phyloP scores from a whole-genome alignment of 2,113 vertebrate species.

The Amia ocellicauda region DNA sequence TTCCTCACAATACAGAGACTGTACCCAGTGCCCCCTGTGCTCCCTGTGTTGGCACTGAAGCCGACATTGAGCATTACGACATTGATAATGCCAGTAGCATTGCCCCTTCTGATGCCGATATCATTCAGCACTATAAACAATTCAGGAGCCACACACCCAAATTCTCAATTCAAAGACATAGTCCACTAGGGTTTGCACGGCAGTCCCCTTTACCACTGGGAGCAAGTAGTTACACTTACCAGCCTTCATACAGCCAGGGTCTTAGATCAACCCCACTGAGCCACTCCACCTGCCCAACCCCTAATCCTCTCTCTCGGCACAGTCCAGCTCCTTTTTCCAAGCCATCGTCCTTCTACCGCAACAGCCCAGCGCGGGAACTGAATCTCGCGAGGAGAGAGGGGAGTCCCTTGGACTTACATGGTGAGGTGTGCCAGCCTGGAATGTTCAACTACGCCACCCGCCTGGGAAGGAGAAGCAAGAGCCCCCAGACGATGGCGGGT shows the following conservation, averaged over 20 bases:
- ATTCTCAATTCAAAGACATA: slow-evolving; percentile 95
- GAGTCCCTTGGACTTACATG: slow-evolving; percentile 80
- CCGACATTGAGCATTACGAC: slow-evolving; percentile 93
- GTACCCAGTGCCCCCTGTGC: slow-evolving; percentile 88
- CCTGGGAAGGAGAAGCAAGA: slow-evolving; percentile 90
- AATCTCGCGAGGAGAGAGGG: slow-evolving; percentile 84
- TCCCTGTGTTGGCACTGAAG: slow-evolving; percentile 68
- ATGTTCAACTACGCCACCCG: slow-evolving; percentile 88
- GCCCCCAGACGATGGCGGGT: slow-evolving; percentile 83
- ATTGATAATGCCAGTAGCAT: slow-evolving; percentile 98
- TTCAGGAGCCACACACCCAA: slow-evolving; percentile 95
- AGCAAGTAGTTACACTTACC: slow-evolving; percentile 87
- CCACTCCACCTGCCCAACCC: slow-evolving; percentile 84
- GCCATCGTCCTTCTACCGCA: slow-evolving; percentile 84
- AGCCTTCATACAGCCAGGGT: slow-evolving; percentile 79
- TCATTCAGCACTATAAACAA: slow-evolving; percentile 96
- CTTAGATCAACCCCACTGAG: slow-evolving; percentile 83
- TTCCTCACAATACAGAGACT: slow-evolving; percentile 73
- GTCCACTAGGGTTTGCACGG: slow-evolving; percentile 87
- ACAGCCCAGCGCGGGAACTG: slow-evolving; percentile 86
- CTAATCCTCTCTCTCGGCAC: slow-evolving; percentile 86
- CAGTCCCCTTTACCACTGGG: slow-evolving; percentile 90
- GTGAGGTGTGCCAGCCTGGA: slow-evolving; percentile 77
- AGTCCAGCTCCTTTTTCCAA: slow-evolving; percentile 91
- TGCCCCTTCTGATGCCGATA: slow-evolving; percentile 91